A percentile compares a stretch with the other conserved stretches of the same genome.
Evolutionary conservation across 2,888 invertebrate genomes (phyloP).

Genomic region (Pandemis corylana): DNA sequence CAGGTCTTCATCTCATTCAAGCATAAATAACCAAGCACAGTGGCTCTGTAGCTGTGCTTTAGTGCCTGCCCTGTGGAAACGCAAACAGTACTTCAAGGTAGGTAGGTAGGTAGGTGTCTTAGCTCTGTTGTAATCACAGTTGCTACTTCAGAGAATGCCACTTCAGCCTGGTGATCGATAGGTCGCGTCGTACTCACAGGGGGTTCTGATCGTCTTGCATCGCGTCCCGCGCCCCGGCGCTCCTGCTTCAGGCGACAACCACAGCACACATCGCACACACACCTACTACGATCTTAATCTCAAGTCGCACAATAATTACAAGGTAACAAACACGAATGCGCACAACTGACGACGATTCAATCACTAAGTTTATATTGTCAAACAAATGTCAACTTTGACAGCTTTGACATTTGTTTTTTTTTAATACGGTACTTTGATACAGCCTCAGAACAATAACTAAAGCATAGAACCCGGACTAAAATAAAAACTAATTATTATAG

Average conservation of each 20-base stretch:
- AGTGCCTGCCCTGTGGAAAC: background rate
- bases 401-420: conserved; percentile 25
- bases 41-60: background rate
- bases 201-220: conserved; percentile 18
- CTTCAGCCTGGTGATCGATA: background rate
- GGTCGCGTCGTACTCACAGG: background rate
- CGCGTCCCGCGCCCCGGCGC: conserved; percentile 1
- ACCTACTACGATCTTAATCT: background rate
- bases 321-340: conserved; percentile 7
- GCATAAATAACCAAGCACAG: background rate
- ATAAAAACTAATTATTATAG: no score
- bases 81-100: background rate
- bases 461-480: no score
- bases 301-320: background rate
- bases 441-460: no score
- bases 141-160: background rate
- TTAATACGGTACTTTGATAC: background rate
- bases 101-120: background rate
- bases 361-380: background rate
- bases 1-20: background rate
- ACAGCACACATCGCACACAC: background rate
- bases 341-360: background rate
- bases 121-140: background rate
- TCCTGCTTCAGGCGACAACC: background rate
- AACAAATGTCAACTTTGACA: conserved; percentile 22